Conservation (phyloP, 2,797 vertebrate species). For the Gymnothorax reevesii region DNA sequence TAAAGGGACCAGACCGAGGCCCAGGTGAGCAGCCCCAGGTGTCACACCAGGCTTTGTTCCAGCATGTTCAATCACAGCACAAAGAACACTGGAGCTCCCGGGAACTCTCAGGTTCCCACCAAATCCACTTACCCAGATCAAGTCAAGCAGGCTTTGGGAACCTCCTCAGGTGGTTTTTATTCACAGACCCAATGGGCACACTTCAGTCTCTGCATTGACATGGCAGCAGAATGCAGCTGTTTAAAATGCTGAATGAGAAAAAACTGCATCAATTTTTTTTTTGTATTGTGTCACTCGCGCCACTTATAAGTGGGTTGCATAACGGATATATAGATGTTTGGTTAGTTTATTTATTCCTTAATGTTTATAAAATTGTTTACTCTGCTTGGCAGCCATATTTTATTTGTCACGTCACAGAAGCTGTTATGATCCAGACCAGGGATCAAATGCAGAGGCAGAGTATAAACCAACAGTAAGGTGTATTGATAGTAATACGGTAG, state of each 20-base stretch:
- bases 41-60: not conserved
- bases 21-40: conserved; percentile 12
- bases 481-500: no score
- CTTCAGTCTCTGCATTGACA: not conserved
- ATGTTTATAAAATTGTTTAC: no score
- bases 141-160: not conserved
- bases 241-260: not conserved
- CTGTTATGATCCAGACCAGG: no score
- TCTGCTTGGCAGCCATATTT: no score
- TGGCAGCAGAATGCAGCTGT: not conserved
- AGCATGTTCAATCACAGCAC: not conserved
- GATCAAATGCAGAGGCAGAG: no score
- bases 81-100: not conserved
- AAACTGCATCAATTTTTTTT: not conserved
- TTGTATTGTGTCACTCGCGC: not conserved
- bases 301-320: no score
- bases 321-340: no score
- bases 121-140: not conserved
- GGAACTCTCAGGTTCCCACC: not conserved
- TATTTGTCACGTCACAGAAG: no score
- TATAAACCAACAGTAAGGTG: no score
- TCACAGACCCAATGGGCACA: not conserved
- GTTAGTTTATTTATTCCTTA: no score
- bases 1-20: not conserved
- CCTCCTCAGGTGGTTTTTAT: not conserved